phyloP scores from a whole-genome alignment of 2,888 invertebrate genomes.

The Eupithecia dodoneata region DNA sequence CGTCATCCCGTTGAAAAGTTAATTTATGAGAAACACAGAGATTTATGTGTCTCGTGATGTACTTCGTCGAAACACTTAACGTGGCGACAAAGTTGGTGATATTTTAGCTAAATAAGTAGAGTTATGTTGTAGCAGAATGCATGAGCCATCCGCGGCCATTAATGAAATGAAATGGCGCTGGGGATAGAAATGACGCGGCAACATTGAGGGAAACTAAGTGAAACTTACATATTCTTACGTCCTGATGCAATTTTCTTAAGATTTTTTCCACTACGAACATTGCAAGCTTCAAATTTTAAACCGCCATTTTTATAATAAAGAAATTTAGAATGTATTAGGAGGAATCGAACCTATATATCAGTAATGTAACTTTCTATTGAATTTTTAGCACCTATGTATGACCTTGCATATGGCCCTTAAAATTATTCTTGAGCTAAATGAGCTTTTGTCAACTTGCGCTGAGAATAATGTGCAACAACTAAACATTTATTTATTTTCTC shows the following conservation, averaged over 20 bases:
- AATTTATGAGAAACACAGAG: constrained; percentile 73
- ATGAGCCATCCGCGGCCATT: constrained; percentile 12
- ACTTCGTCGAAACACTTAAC: constrained; percentile 55
- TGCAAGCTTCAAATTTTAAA: not conserved
- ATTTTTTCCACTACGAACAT: too few species aligned
- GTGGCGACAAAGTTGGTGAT: constrained; percentile 54
- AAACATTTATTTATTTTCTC: constrained; percentile 10
- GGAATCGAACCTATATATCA: not conserved
- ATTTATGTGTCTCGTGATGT: constrained; percentile 70
- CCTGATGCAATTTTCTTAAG: not conserved
- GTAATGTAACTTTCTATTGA: not conserved
- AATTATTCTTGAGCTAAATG: not conserved
- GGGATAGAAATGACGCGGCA: constrained; percentile 10
- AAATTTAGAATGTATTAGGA: too few species aligned
- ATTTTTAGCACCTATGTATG: not conserved
- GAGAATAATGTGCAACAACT: not conserved
- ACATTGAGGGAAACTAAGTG: not conserved
- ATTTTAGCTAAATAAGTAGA: constrained; percentile 17
- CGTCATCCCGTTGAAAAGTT: constrained; percentile 67
- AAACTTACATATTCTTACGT: not conserved
- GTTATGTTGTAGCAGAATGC: constrained; percentile 9
- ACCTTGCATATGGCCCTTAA: not conserved
- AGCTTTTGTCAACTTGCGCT: not conserved
- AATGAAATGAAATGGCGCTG: constrained; percentile 8
- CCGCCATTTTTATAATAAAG: too few species aligned